Evolutionary conservation across 1,140 invertebrate species (phyloP), one percentile per base, ranked within the genome.

Genomic region (Pygmarrhopalites habei): DNA sequence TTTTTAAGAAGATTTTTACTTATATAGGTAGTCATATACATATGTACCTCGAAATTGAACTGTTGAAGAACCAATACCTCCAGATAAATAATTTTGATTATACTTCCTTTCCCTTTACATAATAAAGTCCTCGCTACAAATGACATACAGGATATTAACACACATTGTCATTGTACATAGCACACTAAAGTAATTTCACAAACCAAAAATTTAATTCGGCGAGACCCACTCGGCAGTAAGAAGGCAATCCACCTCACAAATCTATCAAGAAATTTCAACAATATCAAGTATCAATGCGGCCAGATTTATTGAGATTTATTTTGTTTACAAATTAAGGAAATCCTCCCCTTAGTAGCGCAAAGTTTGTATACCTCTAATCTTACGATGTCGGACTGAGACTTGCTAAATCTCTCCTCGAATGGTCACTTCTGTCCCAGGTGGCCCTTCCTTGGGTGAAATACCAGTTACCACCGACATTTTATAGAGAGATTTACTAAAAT

Each of bases 211-310:
- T 81, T 99, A 98, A 72, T 94, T 98, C 19, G 86, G 82, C 1
- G 92, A 95, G 74, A 95, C 94, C 96, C 96, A 99, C 82, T 98
- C 95, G 0, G 92, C 92, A 43, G 93, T 92, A 49, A 98, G 77
- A 1, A 95, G 74, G 74, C 95, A 98, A 72, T 99, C 94, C 71
- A 89, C 89, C 0, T 90, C 93, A 79, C 95, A 98, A 71, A 99
- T 98, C 70, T n/a, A n/a, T n/a, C n/a, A n/a, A n/a, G n/a, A n/a
- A n/a, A n/a, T n/a, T n/a, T n/a, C n/a, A n/a, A n/a, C n/a, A n/a
- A n/a, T n/a, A n/a, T n/a, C n/a, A n/a, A n/a, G n/a, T n/a, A n/a
- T n/a, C n/a, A n/a, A n/a, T n/a, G n/a, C n/a, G n/a, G n/a, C n/a
- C n/a, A n/a, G n/a, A n/a, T n/a, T n/a, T n/a, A n/a, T n/a, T n/a